Evolutionary conservation across 1,140 invertebrate species (phyloP), one percentile per base, ranked within the genome.

Genomic region (Philaenus spumarius): DNA sequence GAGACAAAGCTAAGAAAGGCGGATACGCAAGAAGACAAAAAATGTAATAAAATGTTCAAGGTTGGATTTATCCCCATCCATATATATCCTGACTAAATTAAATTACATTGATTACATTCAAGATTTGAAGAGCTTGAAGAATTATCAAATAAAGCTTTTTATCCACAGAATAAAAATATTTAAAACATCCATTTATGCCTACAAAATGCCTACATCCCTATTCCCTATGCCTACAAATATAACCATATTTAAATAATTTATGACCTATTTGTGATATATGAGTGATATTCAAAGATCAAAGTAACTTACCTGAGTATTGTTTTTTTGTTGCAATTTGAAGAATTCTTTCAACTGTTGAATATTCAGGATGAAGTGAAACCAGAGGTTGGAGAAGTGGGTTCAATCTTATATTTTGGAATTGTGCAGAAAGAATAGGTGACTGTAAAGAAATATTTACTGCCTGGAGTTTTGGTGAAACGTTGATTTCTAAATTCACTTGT

Each of bases 401-500:
- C 0, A 79, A 57, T 2, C 61, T 64, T 1, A 81, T 58, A 53
- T 78, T 71, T 11, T 68, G 71, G 9, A 77, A 64, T 14, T 59
- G 35, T 23, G 76, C 51, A 45, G 73, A 61, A 45, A 76, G 71
- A 5, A 69, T 61, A 4, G 73, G 70, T 14, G 76, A 71, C 14
- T 66, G 64, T 1, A 83, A 40, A 1, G 67, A 61, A 9, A 80
- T 52, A 52, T 79, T 72, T 20, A 75, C 63, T 12, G 60, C 67
- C 4, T 75, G 60, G 0, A 76, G 67, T 30, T 77, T 55, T 0
- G 73, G 70, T n/a, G 65, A 64, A 35, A 77, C 66, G n/a, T 75
- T 67, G 11, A 72, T 64, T 7, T 72, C 66, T 15, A 79, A 55
- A 24, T 77, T 72, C 5, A 82, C 66, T 67, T 80, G 69, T 67